Evolutionary conservation across 2,797 vertebrate species (phyloP), one percentile per base, ranked within the genome.

Genomic region (Rhyacichthys aspro): DNA sequence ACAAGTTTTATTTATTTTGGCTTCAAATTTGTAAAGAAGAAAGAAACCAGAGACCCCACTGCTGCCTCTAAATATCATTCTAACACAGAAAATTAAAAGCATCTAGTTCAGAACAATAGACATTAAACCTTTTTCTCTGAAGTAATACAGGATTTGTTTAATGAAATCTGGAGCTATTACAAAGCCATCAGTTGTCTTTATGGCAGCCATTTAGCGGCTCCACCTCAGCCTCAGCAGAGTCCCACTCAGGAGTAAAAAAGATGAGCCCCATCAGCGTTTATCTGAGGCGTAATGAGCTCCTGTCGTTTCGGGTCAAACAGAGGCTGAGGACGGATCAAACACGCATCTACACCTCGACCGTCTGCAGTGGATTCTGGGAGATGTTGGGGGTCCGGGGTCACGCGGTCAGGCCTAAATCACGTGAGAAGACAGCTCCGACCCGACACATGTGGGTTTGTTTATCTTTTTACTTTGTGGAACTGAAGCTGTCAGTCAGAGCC

Each of bases 351-450:
- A 75, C 63, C 72, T 86, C 69, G 72, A 72, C 78, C 88, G 89
- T 89, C 84, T 90, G 89, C 82, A 81, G 75, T 71, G 58, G 66
- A 67, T 91, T 89, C 86, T 68, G 79, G 76, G 82, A 62, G 59
- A 67, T 54, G 23, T 16, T 15, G 50, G 18, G 49, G 28, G 47
- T 18, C 42, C 48, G 15, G 49, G 55, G 3, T 43, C 12, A 17
- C 81, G 78, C 73, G 65, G 57, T 58, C 49, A 11, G 46, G 68
- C 39, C 63, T 92, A 86, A 91, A 88, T 90, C 84, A 86, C 72
- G 43, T 19, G 55, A 68, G 54, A 67, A 78, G 82, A 80, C 70
- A 79, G 37, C 46, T 76, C 80, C 49, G 68, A 81, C 66, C 68
- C 54, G 42, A 33, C 64, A 74, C 87, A 90, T 88, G 85, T 90